Base-by-base conservation (phyloP, 1,140 invertebrate genomes). In the Laupala kohalensis region DNA sequence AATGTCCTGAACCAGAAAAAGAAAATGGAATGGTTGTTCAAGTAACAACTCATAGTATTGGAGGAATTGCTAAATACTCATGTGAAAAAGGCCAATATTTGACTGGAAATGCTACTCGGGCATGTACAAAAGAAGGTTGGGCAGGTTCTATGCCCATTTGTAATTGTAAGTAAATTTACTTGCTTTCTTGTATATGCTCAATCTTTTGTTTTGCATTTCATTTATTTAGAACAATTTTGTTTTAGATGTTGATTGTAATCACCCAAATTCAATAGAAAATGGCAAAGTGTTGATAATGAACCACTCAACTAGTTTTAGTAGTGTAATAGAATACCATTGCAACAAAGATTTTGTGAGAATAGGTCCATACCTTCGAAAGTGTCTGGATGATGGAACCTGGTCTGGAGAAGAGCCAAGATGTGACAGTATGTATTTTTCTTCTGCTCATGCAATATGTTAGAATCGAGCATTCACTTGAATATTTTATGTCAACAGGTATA, bases 301-400 rank as follows among this genome's bases (percentile, higher is more conserved):
- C 76, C 88, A 89, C 25, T 90, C 91, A 0, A 94, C 91, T 0
- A 83, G 87, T 5, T 96, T 91, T 76, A 90, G 89, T 6, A 91
- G 91, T 70, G 87, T 89, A 3, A 88, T 94, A 2, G 91, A 94
- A 77, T 97, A 96, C 78, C 90, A 93, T 74, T 97, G 95, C 77
- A 81, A 95, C 69, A 92, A 92, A 6, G 90, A 92, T 74, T 95
- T 86, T 80, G 89, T 92, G 77, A 84, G 92, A 63, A 86, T 90
- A 1, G 93, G 93, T 0, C 89, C 91, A 5, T 93, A 92, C 78
- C 80, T 92, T 3, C 83, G 92, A 67, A 93, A 92, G 77, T 95
- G 93, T 79, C 82, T 89, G 76, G 91, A 93, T 67, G 90, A 89
- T 71, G 92, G 91, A 5, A 80, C 84, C 15, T 95, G 93, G 93